These are phyloP conservation scores for Byasa hedistus DNA, from an alignment of 2,888 invertebrate species.

Conservation along the genomic window DNA sequence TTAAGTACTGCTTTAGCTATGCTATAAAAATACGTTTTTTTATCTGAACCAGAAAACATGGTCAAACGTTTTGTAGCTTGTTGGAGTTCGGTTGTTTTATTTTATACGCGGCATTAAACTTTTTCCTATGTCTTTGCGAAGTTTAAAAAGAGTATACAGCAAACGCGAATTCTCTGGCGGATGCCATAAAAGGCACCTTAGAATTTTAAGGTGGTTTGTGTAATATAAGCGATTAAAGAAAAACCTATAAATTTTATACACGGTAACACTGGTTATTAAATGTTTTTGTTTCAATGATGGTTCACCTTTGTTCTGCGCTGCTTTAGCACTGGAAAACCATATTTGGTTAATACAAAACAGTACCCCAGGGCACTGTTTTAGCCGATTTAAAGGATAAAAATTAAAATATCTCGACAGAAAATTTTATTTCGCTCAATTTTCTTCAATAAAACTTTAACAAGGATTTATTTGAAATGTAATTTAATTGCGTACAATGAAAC, in stretches of 20 bases:
- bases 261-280: constrained; percentile 25
- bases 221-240: constrained; percentile 29
- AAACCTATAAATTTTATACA: constrained; percentile 24
- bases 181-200: constrained; percentile 26
- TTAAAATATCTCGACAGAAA: background rate
- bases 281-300: constrained; percentile 14
- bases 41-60: constrained; percentile 20
- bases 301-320: constrained; percentile 31
- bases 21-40: constrained; percentile 9
- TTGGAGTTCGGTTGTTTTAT: constrained; percentile 26
- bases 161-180: constrained; percentile 22
- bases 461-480: no score
- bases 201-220: constrained; percentile 29
- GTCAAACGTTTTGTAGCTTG: constrained; percentile 27
- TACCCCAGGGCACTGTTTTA: constrained; percentile 9
- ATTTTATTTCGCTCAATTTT: background rate
- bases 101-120: constrained; percentile 30
- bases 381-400: background rate
- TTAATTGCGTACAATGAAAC: no score
- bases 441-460: no score
- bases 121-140: constrained; percentile 26
- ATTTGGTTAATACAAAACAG: constrained; percentile 21
- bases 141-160: constrained; percentile 27
- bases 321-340: background rate
- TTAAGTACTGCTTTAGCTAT: constrained; percentile 11